A percentile compares a stretch with the other conserved stretches of the same genome.
phyloP scores from a whole-genome alignment of 2,888 invertebrate genomes.

The Caenorhabditis wallacei region DNA sequence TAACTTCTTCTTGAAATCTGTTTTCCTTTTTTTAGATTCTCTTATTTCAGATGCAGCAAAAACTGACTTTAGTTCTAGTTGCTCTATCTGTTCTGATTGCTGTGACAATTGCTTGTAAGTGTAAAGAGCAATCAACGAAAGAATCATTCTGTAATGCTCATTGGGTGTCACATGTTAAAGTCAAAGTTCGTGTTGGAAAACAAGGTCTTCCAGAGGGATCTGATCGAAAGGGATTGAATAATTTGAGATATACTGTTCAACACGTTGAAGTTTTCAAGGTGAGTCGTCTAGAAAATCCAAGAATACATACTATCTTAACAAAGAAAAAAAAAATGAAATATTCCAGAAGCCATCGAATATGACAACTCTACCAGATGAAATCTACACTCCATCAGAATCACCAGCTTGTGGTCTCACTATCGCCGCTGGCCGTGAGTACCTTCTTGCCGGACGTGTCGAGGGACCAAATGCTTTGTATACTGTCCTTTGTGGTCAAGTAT shows the following conservation, averaged over 20 bases:
- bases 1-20: too few relatives aligned
- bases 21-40: not conserved
- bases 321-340: not conserved
- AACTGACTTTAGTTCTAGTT: not conserved
- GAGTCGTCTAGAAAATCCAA: not conserved
- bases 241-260: conserved; percentile 78
- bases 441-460: conserved; percentile 76
- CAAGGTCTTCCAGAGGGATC: conserved; percentile 74
- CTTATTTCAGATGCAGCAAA: conserved; percentile 31
- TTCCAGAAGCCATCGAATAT: conserved; percentile 73
- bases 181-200: conserved; percentile 74
- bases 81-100: conserved; percentile 27
- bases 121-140: conserved; percentile 72
- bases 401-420: conserved; percentile 80
- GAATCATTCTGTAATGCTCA: conserved; percentile 78
- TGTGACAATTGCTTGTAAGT: conserved; percentile 71
- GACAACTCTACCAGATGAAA: conserved; percentile 74
- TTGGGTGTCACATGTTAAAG: conserved; percentile 81
- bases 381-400: conserved; percentile 80
- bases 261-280: conserved; percentile 79
- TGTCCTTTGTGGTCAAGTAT: conserved; percentile 70
- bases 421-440: conserved; percentile 79
- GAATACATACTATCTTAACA: too few relatives aligned
- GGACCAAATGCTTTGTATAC: conserved; percentile 61
- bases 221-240: conserved; percentile 75